A percentile compares a stretch with the other conserved stretches of the same genome.
Evolutionary conservation across 1,140 invertebrate species (phyloP).

Genomic region (Idris sp.): DNA sequence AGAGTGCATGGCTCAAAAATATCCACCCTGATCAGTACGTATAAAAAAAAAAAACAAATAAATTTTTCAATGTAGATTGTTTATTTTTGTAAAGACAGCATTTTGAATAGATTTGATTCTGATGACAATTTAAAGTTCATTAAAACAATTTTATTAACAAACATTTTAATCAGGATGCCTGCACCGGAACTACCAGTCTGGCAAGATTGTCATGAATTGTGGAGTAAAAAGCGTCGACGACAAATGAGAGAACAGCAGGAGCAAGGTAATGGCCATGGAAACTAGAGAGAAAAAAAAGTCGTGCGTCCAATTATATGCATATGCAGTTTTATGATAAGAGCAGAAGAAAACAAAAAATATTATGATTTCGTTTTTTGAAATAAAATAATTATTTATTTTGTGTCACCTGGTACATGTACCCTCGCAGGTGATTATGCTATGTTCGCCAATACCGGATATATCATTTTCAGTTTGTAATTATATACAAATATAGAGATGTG

Average conservation of each 20-base stretch:
- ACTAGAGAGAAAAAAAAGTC: slow-evolving; percentile 25
- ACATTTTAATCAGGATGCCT: slow-evolving; percentile 83
- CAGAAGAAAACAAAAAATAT: slow-evolving; percentile 10
- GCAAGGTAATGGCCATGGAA: slow-evolving; percentile 52
- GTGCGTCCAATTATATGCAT: slow-evolving; percentile 46
- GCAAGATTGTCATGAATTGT: slow-evolving; percentile 99
- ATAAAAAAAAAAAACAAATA: too few species aligned
- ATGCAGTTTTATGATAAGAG: slow-evolving; percentile 22
- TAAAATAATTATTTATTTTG: too few species aligned
- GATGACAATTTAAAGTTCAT: too few species aligned
- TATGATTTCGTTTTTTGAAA: slow-evolving; percentile 19
- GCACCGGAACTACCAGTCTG: slow-evolving; percentile 91
- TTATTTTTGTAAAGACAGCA: too few species aligned
- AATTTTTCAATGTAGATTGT: too few species aligned
- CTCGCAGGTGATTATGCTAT: background rate
- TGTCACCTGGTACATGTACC: background rate
- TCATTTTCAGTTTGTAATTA: slow-evolving; percentile 25
- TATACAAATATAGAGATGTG: too few species aligned
- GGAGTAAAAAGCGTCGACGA: slow-evolving; percentile 94
- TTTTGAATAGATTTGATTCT: too few species aligned
- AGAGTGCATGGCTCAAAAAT: slow-evolving; percentile 95
- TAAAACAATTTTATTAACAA: slow-evolving; percentile 13
- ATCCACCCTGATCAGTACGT: slow-evolving; percentile 93
- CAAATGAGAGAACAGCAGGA: slow-evolving; percentile 88
- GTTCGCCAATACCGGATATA: background rate